Evolutionary conservation across 2,113 vertebrate species (phyloP), one percentile per base, ranked within the genome.

Genomic region (Phyllostomus hastatus): DNA sequence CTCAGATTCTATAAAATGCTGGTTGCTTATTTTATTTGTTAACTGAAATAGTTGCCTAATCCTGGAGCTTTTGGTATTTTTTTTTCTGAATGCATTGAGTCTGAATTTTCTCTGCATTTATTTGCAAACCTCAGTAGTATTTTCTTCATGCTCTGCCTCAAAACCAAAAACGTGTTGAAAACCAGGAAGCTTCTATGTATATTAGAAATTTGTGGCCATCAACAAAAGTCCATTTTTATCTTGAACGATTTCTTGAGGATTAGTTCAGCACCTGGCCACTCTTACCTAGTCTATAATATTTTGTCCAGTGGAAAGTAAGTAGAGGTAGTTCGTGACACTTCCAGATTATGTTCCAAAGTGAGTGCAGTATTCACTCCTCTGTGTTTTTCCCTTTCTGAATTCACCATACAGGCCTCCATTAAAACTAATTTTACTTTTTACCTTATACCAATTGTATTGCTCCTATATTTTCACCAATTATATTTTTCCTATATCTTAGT

Each of bases 61-160:
- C 26, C 43, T 54, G 31, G 10, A 81, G n/a, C 80, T 97, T 96
- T 59, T 88, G 54, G n/a, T 59, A n/a, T 61, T 93, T 91, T 91
- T 31, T 76, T 35, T 48, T 3, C 16, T 43, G 73, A 92, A 66
- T 33, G 8, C 2, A 50, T 33, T 22, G 17, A 91, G 2, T 52
- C 7, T 88, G 38, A 88, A 6, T 85, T 79, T 88, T 80, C 12
- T 91, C 69, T 70, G n/a, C 19, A 76, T 84, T 93, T 90, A 79
- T 81, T 85, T 88, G 48, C 28, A 90, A 50, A 67, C 10, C 17
- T 80, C 84, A 9, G 1, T 35, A 75, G 52, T 12, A 66, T 91
- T 70, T 85, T 88, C 20, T 88, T 87, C 48, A 80, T 80, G 15
- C 10, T 88, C 61, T 67, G 7, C 70, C 11, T 73, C 8, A 66